Percentiles rank a stretch among this genome's conserved stretches.
Conservation (phyloP, 2,113 vertebrate species). For the Bothrops jararaca region DNA sequence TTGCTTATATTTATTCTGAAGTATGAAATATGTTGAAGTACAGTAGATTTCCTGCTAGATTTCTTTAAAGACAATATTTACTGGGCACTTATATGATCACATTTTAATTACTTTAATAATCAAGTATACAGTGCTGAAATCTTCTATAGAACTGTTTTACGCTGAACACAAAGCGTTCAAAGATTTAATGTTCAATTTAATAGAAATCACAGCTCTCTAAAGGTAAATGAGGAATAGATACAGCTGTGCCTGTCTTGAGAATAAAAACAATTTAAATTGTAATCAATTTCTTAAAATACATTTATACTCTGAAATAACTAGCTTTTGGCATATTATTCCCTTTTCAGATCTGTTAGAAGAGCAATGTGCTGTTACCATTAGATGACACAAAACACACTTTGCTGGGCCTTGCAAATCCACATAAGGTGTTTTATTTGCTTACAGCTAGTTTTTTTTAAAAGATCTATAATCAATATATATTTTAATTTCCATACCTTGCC, state of each 20-base stretch:
- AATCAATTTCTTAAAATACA: background rate
- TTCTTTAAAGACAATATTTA: slow-evolving; percentile 6
- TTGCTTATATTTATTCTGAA: background rate
- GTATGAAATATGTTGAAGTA: background rate
- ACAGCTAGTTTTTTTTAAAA: background rate
- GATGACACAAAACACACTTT: background rate
- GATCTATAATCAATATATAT: background rate
- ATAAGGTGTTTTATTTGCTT: slow-evolving; percentile 18
- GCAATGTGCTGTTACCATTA: background rate
- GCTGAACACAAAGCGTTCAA: background rate
- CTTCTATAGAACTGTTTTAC: background rate
- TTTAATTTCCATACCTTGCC: background rate
- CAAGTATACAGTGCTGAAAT: background rate
- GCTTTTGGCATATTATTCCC: background rate
- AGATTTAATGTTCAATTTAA: background rate
- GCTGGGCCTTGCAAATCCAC: background rate
- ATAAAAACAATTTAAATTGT: slow-evolving; percentile 8
- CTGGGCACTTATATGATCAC: slow-evolving; percentile 8
- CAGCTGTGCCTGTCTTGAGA: background rate
- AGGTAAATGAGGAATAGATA: background rate
- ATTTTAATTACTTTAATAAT: background rate
- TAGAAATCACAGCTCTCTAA: background rate
- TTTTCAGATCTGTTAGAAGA: slow-evolving; percentile 14
- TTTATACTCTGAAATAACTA: background rate
- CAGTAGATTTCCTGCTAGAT: background rate